Evolutionary conservation across 2,888 invertebrate species (phyloP).

Genomic region (Beris morrisii): DNA sequence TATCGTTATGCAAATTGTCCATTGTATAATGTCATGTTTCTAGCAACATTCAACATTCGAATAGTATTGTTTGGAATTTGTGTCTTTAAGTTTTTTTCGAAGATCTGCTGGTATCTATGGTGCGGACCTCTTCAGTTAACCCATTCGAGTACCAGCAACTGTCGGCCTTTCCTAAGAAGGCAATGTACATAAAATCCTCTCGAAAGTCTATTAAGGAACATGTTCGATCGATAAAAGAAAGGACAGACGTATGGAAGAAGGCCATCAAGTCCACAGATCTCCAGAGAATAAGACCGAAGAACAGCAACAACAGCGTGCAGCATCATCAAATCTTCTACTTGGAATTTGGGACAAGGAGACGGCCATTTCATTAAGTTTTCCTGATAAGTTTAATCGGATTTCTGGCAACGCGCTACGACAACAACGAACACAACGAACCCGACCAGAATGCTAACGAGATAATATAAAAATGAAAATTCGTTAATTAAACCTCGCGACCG

Average conservation of each 20-base stretch:
- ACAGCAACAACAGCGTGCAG: too few relatives aligned
- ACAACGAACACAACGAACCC: not conserved
- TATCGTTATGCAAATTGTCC: too few relatives aligned
- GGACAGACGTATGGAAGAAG: conserved; percentile 18
- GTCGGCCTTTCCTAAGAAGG: too few relatives aligned
- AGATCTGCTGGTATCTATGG: too few relatives aligned
- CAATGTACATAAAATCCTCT: conserved; percentile 27
- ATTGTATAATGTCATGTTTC: too few relatives aligned
- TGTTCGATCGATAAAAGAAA: conserved; percentile 25
- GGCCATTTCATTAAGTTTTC: conserved; percentile 22
- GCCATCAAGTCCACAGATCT: conserved; percentile 30
- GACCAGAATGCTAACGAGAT: conserved; percentile 1
- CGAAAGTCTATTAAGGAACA: conserved; percentile 21
- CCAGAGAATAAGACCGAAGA: not conserved
- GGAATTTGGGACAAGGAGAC: conserved; percentile 17
- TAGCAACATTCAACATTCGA: too few relatives aligned
- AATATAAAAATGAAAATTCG: conserved; percentile 16
- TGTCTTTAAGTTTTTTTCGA: too few relatives aligned
- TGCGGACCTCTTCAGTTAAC: too few relatives aligned
- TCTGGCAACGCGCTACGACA: conserved; percentile 21
- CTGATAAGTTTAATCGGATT: conserved; percentile 30
- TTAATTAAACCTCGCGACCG: conserved; percentile 22
- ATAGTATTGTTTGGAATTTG: too few relatives aligned
- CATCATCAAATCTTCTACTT: conserved; percentile 1
- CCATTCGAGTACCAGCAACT: too few relatives aligned